Conservation (phyloP, 2,797 vertebrate species). For the Anguilla marmorata region DNA sequence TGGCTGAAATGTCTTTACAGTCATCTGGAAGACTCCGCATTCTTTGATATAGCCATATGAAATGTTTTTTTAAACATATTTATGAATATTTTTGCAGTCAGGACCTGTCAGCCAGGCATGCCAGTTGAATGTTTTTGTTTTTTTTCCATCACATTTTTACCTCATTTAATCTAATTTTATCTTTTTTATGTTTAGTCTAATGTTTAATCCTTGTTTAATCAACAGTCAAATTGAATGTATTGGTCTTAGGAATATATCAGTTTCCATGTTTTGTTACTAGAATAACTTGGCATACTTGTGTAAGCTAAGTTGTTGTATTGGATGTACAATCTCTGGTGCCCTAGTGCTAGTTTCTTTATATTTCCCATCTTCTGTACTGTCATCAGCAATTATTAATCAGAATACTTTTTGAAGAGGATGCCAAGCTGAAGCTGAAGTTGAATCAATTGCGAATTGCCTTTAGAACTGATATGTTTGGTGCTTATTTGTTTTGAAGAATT, state of each 20-base stretch:
- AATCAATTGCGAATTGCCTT: background rate
- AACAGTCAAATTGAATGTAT: background rate
- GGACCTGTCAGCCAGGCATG: background rate
- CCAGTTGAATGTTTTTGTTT: too few species aligned
- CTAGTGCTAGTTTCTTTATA: background rate
- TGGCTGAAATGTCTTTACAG: too few species aligned
- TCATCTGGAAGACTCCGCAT: too few species aligned
- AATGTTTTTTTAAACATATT: too few species aligned
- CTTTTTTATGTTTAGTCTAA: too few species aligned
- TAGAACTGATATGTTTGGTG: background rate
- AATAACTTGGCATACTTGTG: background rate
- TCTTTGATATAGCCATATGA: too few species aligned
- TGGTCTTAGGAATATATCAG: background rate
- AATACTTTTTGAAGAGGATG: background rate
- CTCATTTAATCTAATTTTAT: too few species aligned
- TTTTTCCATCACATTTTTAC: too few species aligned
- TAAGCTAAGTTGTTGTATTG: background rate
- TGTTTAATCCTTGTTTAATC: too few species aligned
- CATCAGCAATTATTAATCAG: background rate
- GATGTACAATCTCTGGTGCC: background rate
- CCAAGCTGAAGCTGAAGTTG: constrained; percentile 1
- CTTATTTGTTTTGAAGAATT: background rate
- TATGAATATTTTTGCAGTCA: background rate
- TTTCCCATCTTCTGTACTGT: background rate
- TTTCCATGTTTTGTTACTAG: background rate